Evolutionary conservation across 2,888 invertebrate genomes (phyloP).

Genomic region (Amitus sp.): DNA sequence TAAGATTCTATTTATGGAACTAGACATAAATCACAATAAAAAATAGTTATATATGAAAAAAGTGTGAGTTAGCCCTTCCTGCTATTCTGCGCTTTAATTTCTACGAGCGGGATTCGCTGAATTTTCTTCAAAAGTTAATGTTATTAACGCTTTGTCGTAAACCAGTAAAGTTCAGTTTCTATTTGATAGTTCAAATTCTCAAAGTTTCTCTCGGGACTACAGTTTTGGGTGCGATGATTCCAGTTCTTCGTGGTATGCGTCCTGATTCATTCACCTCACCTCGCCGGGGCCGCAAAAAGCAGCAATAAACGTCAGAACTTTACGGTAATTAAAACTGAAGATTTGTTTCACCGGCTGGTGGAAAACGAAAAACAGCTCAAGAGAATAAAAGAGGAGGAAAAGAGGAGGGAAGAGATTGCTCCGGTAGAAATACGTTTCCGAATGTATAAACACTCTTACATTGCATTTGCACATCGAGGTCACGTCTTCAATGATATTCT

Average conservation of each 20-base stretch:
- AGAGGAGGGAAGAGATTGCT: conserved; percentile 20
- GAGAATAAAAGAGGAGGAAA: conserved; percentile 32
- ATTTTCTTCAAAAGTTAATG: no score
- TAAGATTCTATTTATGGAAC: no score
- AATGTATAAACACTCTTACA: conserved; percentile 26
- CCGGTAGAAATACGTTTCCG: conserved; percentile 20
- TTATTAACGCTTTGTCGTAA: no score
- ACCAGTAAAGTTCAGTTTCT: conserved; percentile 53
- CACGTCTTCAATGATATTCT: no score
- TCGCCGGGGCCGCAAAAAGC: conserved; percentile 54
- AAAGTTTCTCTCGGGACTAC: conserved; percentile 38
- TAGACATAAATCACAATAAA: no score
- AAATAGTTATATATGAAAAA: no score
- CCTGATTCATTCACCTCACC: conserved; percentile 36
- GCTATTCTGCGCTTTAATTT: no score
- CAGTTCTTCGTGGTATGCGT: conserved; percentile 41
- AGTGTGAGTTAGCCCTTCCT: no score
- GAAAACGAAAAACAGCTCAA: conserved; percentile 56
- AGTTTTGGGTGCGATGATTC: conserved; percentile 28
- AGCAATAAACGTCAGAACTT: conserved; percentile 63
- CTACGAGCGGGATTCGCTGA: no score
- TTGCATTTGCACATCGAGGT: conserved; percentile 18
- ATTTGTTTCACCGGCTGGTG: conserved; percentile 49
- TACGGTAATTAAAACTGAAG: conserved; percentile 64
- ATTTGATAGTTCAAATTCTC: conserved; percentile 57